Evolutionary conservation across 1,140 invertebrate genomes (phyloP), one percentile per base, ranked within the genome.

Genomic region (Papilio machaon): DNA sequence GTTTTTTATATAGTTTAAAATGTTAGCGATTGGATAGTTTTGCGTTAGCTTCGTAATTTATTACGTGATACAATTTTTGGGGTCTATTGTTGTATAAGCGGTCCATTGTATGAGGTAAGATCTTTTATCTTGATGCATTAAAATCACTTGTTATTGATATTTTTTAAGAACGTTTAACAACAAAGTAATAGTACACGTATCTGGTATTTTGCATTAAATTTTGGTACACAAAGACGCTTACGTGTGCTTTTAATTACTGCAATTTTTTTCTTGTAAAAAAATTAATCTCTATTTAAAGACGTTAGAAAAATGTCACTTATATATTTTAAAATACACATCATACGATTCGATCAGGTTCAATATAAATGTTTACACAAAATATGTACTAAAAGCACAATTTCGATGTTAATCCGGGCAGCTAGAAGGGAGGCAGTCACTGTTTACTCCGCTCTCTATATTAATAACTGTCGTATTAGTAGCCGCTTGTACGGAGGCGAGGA

Each of bases 31-130:
- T 60, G 10, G 76, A 78, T 78, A 60, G 76, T 83, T 75, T 52
- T 64, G 79, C 73, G 47, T 81, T 82, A 43, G 60, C 80, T 43
- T 15, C 74, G 82, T 86, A 89, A 90, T 90, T 81, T 86, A 87
- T 85, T 90, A 90, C 89, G 89, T 90, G 89, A 86, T 81, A 67
- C 85, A 73, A 82, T 87, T 89, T 87, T 89, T 82, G 81, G 54
- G 54, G 15, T 73, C 82, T 79, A 81, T 82, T 80, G 83, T 86
- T 85, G 81, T 84, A 77, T 82, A 75, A 81, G 81, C 82, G 77
- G 82, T 81, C 83, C 82, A 82, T 83, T 85, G 60, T 84, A 80
- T 79, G 79, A 80, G 82, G 78, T 83, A 83, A 80, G 78, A 77
- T 70, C 38, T 73, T 30, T 75, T 81, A 81, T 70, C 58, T 70